Evolutionary conservation across 2,888 invertebrate species (phyloP).

Genomic region (Liopterus haemorrhoidalis): DNA sequence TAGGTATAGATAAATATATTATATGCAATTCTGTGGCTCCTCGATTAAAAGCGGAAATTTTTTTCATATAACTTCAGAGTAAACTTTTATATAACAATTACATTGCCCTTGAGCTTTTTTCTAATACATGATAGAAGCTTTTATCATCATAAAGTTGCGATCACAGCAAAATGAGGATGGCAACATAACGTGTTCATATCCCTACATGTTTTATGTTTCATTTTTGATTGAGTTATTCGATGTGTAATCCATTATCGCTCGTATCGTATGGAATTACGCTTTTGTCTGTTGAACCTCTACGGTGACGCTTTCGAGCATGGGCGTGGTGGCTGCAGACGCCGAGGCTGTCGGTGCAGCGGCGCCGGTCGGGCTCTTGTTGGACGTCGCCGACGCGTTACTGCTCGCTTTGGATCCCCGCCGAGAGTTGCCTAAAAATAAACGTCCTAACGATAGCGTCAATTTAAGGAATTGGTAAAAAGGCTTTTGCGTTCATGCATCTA

Average conservation of each 20-base stretch:
- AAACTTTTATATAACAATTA: too few relatives aligned
- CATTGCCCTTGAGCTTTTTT: too few relatives aligned
- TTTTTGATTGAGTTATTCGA: slow-evolving; percentile 6
- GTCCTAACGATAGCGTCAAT: slow-evolving; percentile 38
- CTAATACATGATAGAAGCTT: too few relatives aligned
- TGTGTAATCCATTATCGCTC: not conserved
- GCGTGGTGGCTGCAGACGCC: slow-evolving; percentile 40
- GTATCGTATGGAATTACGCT: slow-evolving; percentile 42
- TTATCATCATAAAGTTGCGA: slow-evolving; percentile 14
- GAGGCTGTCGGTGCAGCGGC: slow-evolving; percentile 39
- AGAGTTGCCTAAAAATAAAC: slow-evolving; percentile 51
- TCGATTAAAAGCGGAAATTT: too few relatives aligned
- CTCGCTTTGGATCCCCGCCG: slow-evolving; percentile 70
- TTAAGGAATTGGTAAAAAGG: too few relatives aligned
- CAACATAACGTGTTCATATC: slow-evolving; percentile 5
- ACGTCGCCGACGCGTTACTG: slow-evolving; percentile 71
- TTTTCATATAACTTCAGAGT: too few relatives aligned
- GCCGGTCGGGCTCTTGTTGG: slow-evolving; percentile 54
- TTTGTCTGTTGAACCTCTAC: slow-evolving; percentile 71
- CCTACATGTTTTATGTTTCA: too few relatives aligned
- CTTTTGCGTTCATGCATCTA: too few relatives aligned
- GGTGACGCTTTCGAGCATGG: slow-evolving; percentile 61
- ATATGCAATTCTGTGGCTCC: too few relatives aligned
- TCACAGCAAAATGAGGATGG: slow-evolving; percentile 20
- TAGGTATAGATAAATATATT: too few relatives aligned